phyloP scores from a whole-genome alignment of 1,140 invertebrate genomes.

The Doryteuthis pealeii region DNA sequence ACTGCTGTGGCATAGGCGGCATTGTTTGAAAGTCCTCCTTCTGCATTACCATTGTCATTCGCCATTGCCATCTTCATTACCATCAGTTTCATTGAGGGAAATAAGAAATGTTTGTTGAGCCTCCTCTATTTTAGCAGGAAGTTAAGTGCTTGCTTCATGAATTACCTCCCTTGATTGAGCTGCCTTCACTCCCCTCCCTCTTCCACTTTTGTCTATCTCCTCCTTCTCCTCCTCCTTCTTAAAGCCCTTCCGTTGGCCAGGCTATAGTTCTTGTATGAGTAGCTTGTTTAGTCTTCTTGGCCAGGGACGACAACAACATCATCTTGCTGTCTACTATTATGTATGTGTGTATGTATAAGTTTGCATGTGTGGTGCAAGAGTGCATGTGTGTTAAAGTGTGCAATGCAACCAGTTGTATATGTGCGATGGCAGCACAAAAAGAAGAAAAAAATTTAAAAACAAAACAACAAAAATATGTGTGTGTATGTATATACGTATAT shows the following conservation, averaged over 20 bases:
- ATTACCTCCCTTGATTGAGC: not conserved
- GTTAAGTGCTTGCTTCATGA: not conserved
- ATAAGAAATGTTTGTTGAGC: not conserved
- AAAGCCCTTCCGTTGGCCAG: not conserved
- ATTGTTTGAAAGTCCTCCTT: slow-evolving; percentile 7
- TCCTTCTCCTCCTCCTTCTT: not conserved
- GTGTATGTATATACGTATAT: too few relatives aligned
- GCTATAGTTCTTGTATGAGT: slow-evolving; percentile 15
- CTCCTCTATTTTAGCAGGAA: not conserved
- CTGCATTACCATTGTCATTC: not conserved
- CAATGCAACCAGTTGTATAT: not conserved
- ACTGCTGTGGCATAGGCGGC: slow-evolving; percentile 1
- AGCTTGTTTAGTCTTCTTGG: slow-evolving; percentile 12
- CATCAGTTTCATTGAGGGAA: slow-evolving; percentile 8
- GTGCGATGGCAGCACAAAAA: too few relatives aligned
- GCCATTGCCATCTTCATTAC: not conserved
- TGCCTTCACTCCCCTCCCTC: not conserved
- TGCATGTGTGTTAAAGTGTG: not conserved
- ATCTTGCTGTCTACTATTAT: slow-evolving; percentile 1
- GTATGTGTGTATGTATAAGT: slow-evolving; percentile 9
- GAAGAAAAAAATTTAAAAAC: too few relatives aligned
- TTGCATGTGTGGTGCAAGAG: not conserved
- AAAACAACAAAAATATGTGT: too few relatives aligned
- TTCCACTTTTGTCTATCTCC: not conserved
- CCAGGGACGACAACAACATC: slow-evolving; percentile 4